Evolutionary conservation across 1,140 invertebrate species (phyloP).

Genomic region (Aleiodes sp.): DNA sequence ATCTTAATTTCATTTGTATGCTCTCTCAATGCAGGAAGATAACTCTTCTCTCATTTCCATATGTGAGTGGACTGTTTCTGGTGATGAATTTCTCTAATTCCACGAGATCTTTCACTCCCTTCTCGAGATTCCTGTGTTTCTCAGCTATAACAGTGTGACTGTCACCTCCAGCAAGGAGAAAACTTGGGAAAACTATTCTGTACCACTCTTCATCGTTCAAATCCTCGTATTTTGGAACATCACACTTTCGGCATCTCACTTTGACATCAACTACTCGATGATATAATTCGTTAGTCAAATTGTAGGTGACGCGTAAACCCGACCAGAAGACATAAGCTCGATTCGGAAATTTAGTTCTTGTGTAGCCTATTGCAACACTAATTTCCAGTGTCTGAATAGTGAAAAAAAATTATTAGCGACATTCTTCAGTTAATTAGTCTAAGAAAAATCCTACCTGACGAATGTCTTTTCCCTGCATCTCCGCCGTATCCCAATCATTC

Average conservation of each 20-base stretch:
- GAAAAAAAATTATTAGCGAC: constrained; percentile 18
- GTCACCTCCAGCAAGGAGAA: constrained; percentile 75
- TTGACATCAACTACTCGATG: constrained; percentile 39
- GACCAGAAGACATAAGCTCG: constrained; percentile 46
- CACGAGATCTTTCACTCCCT: constrained; percentile 44
- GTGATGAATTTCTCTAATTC: constrained; percentile 40
- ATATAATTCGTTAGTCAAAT: constrained; percentile 45
- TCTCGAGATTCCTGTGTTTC: constrained; percentile 42
- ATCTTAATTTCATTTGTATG: too few relatives aligned
- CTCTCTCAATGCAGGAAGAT: constrained; percentile 24
- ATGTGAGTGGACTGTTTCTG: constrained; percentile 45
- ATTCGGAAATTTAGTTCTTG: constrained; percentile 26
- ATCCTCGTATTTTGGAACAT: constrained; percentile 71
- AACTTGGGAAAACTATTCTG: constrained; percentile 70
- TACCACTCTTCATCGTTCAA: constrained; percentile 68
- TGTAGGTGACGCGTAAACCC: constrained; percentile 64
- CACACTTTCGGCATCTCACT: constrained; percentile 71
- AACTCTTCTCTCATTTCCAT: constrained; percentile 42
- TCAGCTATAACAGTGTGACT: constrained; percentile 57
- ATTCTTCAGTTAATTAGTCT: too few relatives aligned
- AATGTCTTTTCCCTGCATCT: constrained; percentile 72
- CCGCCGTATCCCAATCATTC: constrained; percentile 74
- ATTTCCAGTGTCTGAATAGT: constrained; percentile 39
- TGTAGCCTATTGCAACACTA: constrained; percentile 34
- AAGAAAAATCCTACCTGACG: too few relatives aligned